Base-by-base conservation (phyloP, 2,888 invertebrate species). In the Philereme transversata region DNA sequence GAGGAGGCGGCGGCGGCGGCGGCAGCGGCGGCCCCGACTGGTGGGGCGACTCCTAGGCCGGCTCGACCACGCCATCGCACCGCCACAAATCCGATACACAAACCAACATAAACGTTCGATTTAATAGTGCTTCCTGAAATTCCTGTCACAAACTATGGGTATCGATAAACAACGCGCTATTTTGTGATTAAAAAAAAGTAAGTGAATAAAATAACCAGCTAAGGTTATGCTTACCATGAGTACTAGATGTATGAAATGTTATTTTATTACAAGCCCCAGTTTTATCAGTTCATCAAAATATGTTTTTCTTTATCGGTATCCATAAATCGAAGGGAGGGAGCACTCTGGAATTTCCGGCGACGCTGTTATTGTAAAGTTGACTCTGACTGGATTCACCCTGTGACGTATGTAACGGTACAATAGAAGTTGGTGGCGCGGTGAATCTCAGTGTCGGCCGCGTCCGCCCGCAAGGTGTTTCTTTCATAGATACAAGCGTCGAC, bases 1-100 rank as follows among this genome's bases (percentile, higher is more conserved):
- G 91, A 66, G 87, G 87, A 72, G 83, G 84, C 75, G 90, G 88
- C 87, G 93, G 88, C 83, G 81, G 88, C 82, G 82, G 84, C 73
- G 77, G 83, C 77, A 77, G 87, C 83, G 88, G 89, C 72, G 90
- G 90, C 66, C 79, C 84, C 75, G 90, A 90, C 87, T 91, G 91
- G 91, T 91, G 91, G 90, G 87, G 53, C 40, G 53, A 89, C 87
- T 88, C 88, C 70, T 87, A 87, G 84, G 78, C 82, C n/a, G 51
- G 69, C 22, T 22, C 22, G 22, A 22, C 77, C 71, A 73, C 68
- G 47, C 57, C 64, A 60, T 61, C 70, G 65, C 70, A 66, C 69
- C 66, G 68, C 64, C 68, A 59, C 55, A 52, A 49, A 62, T 49
- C 60, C 60, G 58, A 63, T 44, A 59, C 40, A 53, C 38, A 51